Base-by-base conservation (phyloP, 2,888 invertebrate species). In the Rhorus exstirpatorius region DNA sequence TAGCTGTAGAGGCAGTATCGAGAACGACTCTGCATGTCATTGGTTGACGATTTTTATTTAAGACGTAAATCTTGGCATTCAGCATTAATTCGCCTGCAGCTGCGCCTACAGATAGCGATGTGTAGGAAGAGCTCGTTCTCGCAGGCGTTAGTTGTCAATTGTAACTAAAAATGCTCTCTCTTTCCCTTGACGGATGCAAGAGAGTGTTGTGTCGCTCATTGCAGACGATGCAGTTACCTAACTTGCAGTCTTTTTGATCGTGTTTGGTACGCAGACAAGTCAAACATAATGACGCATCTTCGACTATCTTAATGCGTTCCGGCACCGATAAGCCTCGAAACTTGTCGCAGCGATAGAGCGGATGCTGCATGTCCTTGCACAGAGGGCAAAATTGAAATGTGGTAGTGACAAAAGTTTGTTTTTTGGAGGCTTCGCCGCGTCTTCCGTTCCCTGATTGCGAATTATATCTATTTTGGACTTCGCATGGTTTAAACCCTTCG, bases 261-360 rank as follows among this genome's bases (percentile, higher is more conserved):
- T 70, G 55, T 26, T 26, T 49, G 0, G 41, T 14, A 1, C 55
- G 70, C 6, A 70, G 8, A 17, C 41, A 70, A 12, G 19, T 70
- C 0, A 2, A 0, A 10, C 53, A 70, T 1, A 70, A 14, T 3
- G 41, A 21, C 0, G 70, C 55, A 0, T 70, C 17, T 0, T 17
- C 14, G 6, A 55, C 55, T 2, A 55, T 12, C 2, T 55, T 41
- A 1, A 53, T 26, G 0, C 55, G 70, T 3, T 14, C 14, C 24
- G n/a, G 14, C 4, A 55, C 26, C 6, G 55, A 14, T 0, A 41
- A 8, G 4, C 8, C 35, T n/a, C 24, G 41, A 14, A 70, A 55
- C 24, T 70, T 53, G 3, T 26, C 41, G 12, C 70, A 70, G 0
- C 17, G 14, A 12, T 26, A 55, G 1, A 70, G 7, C 0, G 70